Evolutionary conservation across 2,113 vertebrate species (phyloP).

Genomic region (Chamaea fasciata): DNA sequence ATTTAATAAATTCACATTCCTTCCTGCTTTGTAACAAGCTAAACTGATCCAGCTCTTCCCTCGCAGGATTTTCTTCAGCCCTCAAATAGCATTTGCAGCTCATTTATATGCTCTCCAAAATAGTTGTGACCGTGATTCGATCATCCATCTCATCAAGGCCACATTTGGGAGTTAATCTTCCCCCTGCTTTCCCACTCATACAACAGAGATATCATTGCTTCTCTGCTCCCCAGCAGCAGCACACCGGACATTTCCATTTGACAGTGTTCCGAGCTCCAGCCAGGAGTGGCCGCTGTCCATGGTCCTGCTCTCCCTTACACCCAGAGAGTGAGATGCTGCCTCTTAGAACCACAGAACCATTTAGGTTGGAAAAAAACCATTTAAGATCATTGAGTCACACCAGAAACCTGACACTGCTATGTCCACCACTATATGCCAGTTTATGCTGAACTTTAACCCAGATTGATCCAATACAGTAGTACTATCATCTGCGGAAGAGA

Average conservation of each 20-base stretch:
- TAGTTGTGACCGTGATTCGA: background rate
- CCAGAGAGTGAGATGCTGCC: accelerated
- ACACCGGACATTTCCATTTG: background rate
- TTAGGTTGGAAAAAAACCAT: background rate
- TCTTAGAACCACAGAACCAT: too few relatives aligned
- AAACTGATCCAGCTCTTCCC: background rate
- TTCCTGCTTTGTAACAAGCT: background rate
- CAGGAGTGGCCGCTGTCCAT: accelerated
- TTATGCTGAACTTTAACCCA: background rate
- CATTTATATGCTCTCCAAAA: background rate
- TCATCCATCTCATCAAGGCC: background rate
- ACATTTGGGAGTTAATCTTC: background rate
- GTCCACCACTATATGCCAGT: background rate
- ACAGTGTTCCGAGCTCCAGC: accelerated
- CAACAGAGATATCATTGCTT: background rate
- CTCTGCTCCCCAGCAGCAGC: background rate
- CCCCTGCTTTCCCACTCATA: background rate
- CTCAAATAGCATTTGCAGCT: background rate
- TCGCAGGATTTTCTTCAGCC: background rate
- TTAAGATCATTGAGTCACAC: background rate
- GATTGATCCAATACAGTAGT: background rate
- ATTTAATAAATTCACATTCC: background rate
- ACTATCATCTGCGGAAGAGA: background rate
- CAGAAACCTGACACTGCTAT: background rate
- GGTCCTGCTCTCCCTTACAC: background rate